These are phyloP conservation scores for Percopsis transmontana DNA, from an alignment of 2,113 vertebrate species.

Conservation along the genomic window DNA sequence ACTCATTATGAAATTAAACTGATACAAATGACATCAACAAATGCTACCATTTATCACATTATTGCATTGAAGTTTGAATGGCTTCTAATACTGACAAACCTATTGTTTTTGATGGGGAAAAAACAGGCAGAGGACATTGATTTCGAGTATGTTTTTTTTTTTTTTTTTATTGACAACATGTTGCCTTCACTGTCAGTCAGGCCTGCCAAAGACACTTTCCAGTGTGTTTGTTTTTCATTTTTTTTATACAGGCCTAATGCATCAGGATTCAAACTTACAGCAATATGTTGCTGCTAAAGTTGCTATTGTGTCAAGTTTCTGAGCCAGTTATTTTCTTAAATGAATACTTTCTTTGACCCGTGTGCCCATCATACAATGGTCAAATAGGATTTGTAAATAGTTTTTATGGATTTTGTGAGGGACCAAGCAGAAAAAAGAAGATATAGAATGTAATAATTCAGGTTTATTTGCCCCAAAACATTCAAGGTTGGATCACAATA, in stretches of 20 bases:
- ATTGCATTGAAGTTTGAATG: background rate
- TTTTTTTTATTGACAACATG: conserved; percentile 22
- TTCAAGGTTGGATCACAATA: no score
- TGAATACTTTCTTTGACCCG: background rate
- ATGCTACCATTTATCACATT: background rate
- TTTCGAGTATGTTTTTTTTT: conserved; percentile 28
- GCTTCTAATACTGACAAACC: background rate
- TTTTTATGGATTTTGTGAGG: conserved; percentile 21
- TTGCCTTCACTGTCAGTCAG: conserved; percentile 55
- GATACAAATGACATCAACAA: background rate
- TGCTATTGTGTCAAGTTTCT: conserved; percentile 28
- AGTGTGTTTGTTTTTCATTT: background rate
- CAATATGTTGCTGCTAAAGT: conserved; percentile 29
- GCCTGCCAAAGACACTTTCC: conserved; percentile 59
- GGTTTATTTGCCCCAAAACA: no score
- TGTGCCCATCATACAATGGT: background rate
- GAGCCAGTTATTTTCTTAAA: conserved; percentile 45
- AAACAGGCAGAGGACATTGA: background rate
- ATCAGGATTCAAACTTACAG: conserved; percentile 17
- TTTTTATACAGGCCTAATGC: background rate
- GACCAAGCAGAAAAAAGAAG: no score
- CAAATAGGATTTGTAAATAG: background rate
- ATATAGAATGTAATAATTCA: no score
- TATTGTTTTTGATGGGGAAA: background rate
- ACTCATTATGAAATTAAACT: background rate